phyloP scores from a whole-genome alignment of 1,140 invertebrate species.

The Pseudobourletiella spinata region DNA sequence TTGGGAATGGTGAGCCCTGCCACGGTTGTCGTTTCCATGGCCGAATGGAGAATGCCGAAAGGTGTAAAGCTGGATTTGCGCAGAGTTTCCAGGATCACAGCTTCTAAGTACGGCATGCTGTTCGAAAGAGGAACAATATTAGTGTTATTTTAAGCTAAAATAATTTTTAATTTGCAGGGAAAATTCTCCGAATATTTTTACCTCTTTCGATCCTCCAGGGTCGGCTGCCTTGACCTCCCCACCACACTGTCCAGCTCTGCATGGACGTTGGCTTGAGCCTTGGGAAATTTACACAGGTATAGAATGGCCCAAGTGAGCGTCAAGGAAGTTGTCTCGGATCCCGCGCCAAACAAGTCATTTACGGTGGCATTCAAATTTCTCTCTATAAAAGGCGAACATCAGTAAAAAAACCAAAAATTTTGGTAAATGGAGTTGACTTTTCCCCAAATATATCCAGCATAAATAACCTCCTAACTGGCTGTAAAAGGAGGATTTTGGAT shows the following conservation, averaged over 20 bases:
- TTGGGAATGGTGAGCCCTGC: conserved; percentile 38
- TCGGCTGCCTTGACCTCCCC: conserved; percentile 26
- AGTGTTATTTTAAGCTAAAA: no score
- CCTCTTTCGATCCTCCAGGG: neutral
- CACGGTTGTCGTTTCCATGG: conserved; percentile 17
- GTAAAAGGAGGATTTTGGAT: conserved; percentile 12
- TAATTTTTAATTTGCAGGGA: no score
- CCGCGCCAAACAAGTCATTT: neutral
- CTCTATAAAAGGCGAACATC: neutral
- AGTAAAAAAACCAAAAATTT: neutral
- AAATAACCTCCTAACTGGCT: conserved; percentile 7
- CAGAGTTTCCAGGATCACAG: conserved; percentile 36
- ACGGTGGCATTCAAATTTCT: neutral
- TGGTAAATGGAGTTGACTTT: neutral
- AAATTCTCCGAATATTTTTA: no score
- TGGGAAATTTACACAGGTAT: conserved; percentile 16
- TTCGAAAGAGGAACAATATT: neutral
- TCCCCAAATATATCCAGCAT: neutral
- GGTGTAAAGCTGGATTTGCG: conserved; percentile 26
- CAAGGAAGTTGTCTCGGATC: neutral
- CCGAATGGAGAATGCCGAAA: conserved; percentile 18
- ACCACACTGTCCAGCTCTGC: conserved; percentile 40
- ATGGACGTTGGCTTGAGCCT: conserved; percentile 40
- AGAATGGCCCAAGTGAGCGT: neutral
- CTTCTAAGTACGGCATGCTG: conserved; percentile 37